These are phyloP conservation scores for Otocyon megalotis DNA, from an alignment of 2,113 vertebrate genomes.

Conservation along the genomic window DNA sequence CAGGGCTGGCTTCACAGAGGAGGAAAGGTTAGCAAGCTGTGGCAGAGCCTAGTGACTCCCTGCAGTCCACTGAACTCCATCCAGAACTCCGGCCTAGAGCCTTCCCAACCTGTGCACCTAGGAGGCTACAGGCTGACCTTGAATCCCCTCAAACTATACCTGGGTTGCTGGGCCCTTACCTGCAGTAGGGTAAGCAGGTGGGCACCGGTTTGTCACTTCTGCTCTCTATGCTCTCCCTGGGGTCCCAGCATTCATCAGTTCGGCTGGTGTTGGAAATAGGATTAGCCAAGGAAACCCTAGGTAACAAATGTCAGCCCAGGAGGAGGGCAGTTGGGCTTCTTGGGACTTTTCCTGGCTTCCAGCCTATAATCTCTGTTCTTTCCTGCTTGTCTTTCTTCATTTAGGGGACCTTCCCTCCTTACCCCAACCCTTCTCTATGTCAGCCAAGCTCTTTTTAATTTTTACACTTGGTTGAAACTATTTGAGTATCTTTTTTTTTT, in stretches of 20 bases:
- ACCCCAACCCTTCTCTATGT: background rate
- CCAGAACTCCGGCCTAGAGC: background rate
- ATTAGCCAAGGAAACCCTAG: background rate
- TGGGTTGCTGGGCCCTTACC: background rate
- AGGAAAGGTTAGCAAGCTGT: background rate
- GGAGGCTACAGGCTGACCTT: background rate
- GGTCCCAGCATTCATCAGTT: background rate
- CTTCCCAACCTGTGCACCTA: background rate
- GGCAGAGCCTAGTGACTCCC: background rate
- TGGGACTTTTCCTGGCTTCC: background rate
- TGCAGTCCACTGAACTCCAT: background rate
- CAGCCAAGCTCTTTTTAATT: background rate
- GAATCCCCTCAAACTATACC: background rate
- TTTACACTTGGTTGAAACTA: background rate
- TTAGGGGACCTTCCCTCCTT: background rate
- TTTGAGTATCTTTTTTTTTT: background rate
- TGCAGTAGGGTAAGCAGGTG: background rate
- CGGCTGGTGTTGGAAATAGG: background rate
- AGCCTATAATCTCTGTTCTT: background rate
- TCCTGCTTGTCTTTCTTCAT: background rate
- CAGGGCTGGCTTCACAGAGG: background rate
- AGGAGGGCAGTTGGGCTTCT: background rate
- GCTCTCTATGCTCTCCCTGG: background rate
- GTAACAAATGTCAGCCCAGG: background rate
- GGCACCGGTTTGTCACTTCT: background rate